Evolutionary conservation across 2,888 invertebrate genomes (phyloP).

Genomic region (Sycophila texana): DNA sequence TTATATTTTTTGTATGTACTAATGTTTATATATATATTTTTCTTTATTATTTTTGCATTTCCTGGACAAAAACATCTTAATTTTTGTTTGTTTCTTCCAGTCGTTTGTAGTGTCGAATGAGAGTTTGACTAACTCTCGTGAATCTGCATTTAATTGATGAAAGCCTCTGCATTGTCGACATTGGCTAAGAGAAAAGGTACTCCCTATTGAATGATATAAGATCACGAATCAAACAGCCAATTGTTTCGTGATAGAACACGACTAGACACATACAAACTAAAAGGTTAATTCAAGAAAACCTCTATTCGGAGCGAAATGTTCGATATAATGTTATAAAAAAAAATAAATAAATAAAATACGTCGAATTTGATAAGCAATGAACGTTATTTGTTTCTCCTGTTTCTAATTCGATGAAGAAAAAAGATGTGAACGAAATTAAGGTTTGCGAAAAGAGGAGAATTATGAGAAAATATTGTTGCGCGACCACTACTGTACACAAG

Average conservation of each 20-base stretch:
- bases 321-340: slow-evolving; percentile 55
- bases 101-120: slow-evolving; percentile 36
- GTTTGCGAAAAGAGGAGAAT: slow-evolving; percentile 52
- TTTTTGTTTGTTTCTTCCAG: slow-evolving; percentile 36
- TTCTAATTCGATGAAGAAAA: slow-evolving; percentile 52
- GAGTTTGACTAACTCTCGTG: neutral
- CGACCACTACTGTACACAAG: slow-evolving; percentile 52
- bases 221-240: slow-evolving; percentile 46
- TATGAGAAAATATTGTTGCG: slow-evolving; percentile 52
- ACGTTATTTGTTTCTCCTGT: slow-evolving; percentile 54
- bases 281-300: slow-evolving; percentile 31
- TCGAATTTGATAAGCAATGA: slow-evolving; percentile 53
- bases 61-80: slow-evolving; percentile 3
- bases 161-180: slow-evolving; percentile 29
- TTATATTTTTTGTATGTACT: slow-evolving; percentile 41
- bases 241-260: slow-evolving; percentile 29
- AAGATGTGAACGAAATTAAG: slow-evolving; percentile 20
- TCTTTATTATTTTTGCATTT: slow-evolving; percentile 30
- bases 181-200: slow-evolving; percentile 48
- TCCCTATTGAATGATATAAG: slow-evolving; percentile 52
- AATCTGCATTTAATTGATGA: slow-evolving; percentile 52
- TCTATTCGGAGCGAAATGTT: slow-evolving; percentile 53
- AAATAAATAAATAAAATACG: slow-evolving; percentile 55
- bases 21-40: slow-evolving; percentile 26
- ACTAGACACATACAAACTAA: slow-evolving; percentile 25